Percentiles rank a stretch among this genome's conserved stretches.
phyloP scores from a whole-genome alignment of 2,797 vertebrate genomes.

The Muraenolepis orangiensis region DNA sequence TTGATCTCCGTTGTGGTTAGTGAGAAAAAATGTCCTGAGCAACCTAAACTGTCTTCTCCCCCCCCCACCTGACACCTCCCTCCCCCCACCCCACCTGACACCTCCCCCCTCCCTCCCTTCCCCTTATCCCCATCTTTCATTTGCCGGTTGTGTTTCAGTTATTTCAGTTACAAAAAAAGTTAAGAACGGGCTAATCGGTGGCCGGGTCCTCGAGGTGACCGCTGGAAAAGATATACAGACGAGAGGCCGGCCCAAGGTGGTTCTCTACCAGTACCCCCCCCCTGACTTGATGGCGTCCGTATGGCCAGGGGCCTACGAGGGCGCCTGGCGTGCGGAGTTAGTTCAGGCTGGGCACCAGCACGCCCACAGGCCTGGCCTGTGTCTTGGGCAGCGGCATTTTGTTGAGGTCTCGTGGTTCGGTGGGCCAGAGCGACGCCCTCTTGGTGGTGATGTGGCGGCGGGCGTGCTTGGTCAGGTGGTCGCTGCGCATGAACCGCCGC shows the following conservation, averaged over 20 bases:
- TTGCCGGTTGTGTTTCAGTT: background rate
- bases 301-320: background rate
- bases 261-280: background rate
- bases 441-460: conserved; percentile 88
- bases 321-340: too few relatives aligned
- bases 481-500: conserved; percentile 96
- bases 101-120: background rate
- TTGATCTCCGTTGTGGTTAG: conserved; percentile 49
- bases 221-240: background rate
- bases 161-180: background rate
- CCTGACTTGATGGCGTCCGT: background rate
- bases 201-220: background rate
- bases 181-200: background rate
- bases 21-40: conserved; percentile 69
- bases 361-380: conserved; percentile 58
- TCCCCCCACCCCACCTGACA: background rate
- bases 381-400: conserved; percentile 66
- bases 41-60: background rate
- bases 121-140: background rate
- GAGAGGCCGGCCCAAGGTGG: background rate
- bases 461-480: conserved; percentile 94
- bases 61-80: too few relatives aligned
- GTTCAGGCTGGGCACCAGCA: conserved; percentile 67
- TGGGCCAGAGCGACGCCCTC: conserved; percentile 82
- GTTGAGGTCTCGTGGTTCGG: conserved; percentile 77